Conservation (phyloP, 2,113 vertebrate species). For the Anoplopoma fimbria region DNA sequence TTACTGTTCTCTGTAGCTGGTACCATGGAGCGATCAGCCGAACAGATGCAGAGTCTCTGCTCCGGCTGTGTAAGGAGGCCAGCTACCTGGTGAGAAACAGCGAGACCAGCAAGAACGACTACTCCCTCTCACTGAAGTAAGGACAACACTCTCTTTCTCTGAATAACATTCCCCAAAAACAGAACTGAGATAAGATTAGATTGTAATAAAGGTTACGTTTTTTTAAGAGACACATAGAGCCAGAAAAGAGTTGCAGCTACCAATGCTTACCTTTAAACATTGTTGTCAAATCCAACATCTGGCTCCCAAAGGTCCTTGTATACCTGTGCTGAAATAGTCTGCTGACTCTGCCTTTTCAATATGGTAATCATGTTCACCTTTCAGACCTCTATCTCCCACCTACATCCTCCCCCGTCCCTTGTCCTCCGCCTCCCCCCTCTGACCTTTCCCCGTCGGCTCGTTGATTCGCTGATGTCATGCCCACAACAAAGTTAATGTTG, state of each 20-base stretch:
- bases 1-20: constrained; percentile 85
- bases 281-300: neutral
- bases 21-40: constrained; percentile 98
- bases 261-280: neutral
- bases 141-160: constrained; percentile 57
- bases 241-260: constrained; percentile 3
- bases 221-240: neutral
- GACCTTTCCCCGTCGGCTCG: constrained; percentile 7
- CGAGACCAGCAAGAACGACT: constrained; percentile 98
- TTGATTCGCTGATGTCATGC: constrained; percentile 56
- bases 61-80: constrained; percentile 96
- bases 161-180: constrained; percentile 11
- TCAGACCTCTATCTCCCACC: constrained; percentile 52
- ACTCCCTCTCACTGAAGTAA: constrained; percentile 99
- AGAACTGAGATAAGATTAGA: neutral
- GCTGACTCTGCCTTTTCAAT: constrained; percentile 60
- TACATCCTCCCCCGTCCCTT: constrained; percentile 15
- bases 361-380: constrained; percentile 65
- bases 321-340: constrained; percentile 23
- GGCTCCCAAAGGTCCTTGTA: neutral
- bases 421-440: constrained; percentile 41
- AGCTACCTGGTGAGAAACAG: constrained; percentile 99
- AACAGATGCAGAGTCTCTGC: constrained; percentile 94
- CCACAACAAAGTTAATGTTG: constrained; percentile 54
- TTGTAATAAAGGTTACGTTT: neutral